These are phyloP conservation scores for Hydractinia symbiolongicarpus DNA, from an alignment of 30 jellyfish, hydroid and myxozoan genomes.

Conservation along the genomic window DNA sequence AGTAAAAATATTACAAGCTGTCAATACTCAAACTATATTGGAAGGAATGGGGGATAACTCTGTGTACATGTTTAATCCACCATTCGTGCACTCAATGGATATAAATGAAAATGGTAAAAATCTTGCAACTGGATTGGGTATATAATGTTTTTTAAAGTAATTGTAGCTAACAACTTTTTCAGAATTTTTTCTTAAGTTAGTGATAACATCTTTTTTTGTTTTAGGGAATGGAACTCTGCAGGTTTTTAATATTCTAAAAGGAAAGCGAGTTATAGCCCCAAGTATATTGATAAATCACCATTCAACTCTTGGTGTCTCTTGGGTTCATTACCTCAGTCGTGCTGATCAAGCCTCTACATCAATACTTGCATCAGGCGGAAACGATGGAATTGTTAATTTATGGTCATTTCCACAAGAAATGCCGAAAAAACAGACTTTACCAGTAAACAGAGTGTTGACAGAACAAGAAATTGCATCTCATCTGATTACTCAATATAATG, in stretches of 20 bases:
- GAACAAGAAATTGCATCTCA: neutral
- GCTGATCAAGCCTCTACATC: conserved; percentile 5
- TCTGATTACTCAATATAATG: neutral
- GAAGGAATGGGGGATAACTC: conserved; percentile 54
- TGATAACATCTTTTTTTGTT: neutral
- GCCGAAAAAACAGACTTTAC: neutral
- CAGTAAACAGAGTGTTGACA: neutral
- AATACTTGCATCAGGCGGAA: conserved; percentile 69
- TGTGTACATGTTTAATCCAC: conserved; percentile 78
- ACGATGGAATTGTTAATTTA: conserved; percentile 49
- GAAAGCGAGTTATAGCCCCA: conserved; percentile 36
- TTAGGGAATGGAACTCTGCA: conserved; percentile 78
- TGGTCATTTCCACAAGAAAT: conserved; percentile 29
- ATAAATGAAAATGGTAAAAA: conserved; percentile 36
- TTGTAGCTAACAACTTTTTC: neutral
- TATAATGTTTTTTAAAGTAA: neutral
- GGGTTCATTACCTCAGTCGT: conserved; percentile 14
- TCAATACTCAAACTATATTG: conserved; percentile 51
- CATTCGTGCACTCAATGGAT: conserved; percentile 58
- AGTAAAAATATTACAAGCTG: conserved; percentile 37
- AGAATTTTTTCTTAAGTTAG: neutral
- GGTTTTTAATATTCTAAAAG: conserved; percentile 36
- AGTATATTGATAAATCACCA: conserved; percentile 40
- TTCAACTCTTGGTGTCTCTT: conserved; percentile 69
- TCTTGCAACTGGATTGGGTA: conserved; percentile 76